These are phyloP conservation scores for Trogon surrucura DNA, from an alignment of 2,113 vertebrate species.

Conservation along the genomic window DNA sequence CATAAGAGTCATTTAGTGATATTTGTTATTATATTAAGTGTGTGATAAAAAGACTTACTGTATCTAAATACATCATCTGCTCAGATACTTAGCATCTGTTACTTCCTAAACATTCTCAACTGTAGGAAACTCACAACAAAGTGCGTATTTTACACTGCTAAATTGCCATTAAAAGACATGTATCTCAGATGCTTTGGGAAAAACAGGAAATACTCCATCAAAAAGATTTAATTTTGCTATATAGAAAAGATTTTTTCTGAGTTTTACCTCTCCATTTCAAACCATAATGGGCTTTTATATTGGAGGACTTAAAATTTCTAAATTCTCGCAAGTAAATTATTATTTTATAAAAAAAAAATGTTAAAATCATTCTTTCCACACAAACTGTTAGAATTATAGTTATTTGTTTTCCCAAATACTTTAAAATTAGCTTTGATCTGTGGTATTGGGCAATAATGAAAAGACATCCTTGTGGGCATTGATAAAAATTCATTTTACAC, in stretches of 20 bases:
- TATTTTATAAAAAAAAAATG: background rate
- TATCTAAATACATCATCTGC: background rate
- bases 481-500: background rate
- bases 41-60: background rate
- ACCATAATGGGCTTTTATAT: background rate
- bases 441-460: accelerated
- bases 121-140: background rate
- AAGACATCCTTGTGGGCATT: background rate
- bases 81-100: background rate
- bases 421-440: background rate
- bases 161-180: background rate
- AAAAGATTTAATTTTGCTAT: background rate
- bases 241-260: background rate
- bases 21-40: background rate
- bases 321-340: background rate
- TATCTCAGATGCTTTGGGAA: background rate
- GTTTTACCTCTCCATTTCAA: background rate
- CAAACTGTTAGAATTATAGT: background rate
- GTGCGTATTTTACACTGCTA: background rate
- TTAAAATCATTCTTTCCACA: background rate
- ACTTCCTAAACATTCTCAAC: background rate
- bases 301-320: background rate
- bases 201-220: background rate
- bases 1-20: background rate
- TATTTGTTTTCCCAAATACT: background rate